These are phyloP conservation scores for Hypothenemus hampei DNA, from an alignment of 1,140 invertebrate genomes.

Conservation along the genomic window DNA sequence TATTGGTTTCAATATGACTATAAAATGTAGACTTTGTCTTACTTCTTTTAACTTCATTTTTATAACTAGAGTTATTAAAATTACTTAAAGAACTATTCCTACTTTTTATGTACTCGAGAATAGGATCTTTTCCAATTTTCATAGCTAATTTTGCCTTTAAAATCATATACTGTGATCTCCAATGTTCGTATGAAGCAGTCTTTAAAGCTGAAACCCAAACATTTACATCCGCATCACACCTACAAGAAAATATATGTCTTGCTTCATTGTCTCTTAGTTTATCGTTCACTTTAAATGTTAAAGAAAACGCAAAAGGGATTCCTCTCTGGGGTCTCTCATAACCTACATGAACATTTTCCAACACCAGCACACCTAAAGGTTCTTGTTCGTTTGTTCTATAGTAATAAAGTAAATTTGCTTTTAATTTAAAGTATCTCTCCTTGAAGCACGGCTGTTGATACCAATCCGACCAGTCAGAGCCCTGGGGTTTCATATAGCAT, in stretches of 20 bases:
- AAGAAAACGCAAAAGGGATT: conserved; percentile 43
- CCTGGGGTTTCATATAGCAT: conserved; percentile 41
- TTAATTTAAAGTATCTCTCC: conserved; percentile 42
- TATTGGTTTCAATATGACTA: conserved; percentile 32
- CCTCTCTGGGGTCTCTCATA: conserved; percentile 41
- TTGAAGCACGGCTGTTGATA: conserved; percentile 43
- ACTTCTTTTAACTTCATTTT: conserved; percentile 32
- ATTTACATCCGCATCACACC: conserved; percentile 42
- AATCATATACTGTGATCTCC: conserved; percentile 40
- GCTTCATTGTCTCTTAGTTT: conserved; percentile 38
- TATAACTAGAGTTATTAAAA: conserved; percentile 22
- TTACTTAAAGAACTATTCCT: conserved; percentile 20
- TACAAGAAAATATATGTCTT: conserved; percentile 44
- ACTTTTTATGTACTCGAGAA: conserved; percentile 38
- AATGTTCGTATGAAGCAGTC: conserved; percentile 43
- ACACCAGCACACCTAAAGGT: conserved; percentile 40
- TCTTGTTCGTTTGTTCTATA: conserved; percentile 40
- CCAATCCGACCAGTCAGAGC: conserved; percentile 44
- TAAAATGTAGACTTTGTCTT: conserved; percentile 39
- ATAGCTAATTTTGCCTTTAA: conserved; percentile 42
- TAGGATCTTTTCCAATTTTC: conserved; percentile 41
- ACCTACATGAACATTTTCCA: conserved; percentile 43
- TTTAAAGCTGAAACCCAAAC: conserved; percentile 43
- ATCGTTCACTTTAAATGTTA: conserved; percentile 40
- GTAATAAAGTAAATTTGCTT: conserved; percentile 42